Base-by-base conservation (phyloP, 2,797 vertebrate genomes). In the Centropyge bicolor region DNA sequence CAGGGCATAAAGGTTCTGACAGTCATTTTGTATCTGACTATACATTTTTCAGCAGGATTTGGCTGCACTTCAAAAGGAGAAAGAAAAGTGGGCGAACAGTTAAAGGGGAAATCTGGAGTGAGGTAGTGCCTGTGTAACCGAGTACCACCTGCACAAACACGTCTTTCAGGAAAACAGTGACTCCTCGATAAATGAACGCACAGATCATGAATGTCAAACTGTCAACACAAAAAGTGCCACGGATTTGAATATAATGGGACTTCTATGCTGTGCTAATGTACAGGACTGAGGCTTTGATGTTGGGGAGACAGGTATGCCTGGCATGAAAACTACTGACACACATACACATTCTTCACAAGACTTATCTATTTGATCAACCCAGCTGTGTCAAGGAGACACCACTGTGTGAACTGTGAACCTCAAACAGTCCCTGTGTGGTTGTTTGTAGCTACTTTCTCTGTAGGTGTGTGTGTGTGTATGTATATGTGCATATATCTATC, bases 341-440 rank as follows among this genome's bases (percentile, higher is more conserved):
- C 27, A 77, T 74, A 52, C 41, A 75, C 49, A 76, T 59, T 86
- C 78, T 76, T 77, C 69, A 64, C 67, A 40, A 48, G 43, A 60
- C 77, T 63, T 83, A 73, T 78, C 61, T 85, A 52, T 90, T 89
- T 84, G 83, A 88, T 83, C 57, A 85, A 69, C 22, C 81, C 89
- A 89, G 84, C 86, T 92, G 87, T 90, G 91, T 89, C 81, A 88
- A 88, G 80, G 46, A 86, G 70, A 81, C 88, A 86, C 86, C 35
- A 36, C 69, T 72, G 72, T 90, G 91, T 90, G 83, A 90, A 81
- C 76, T 73, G 57, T 63, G 43, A 76, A 74, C 70, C 71, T 85
- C 72, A 78, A 76, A 83, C 60, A 69, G 27, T 41, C 31, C 27
- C 40, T 68, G 19, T 61, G 19, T 35, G 46, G 6, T 41, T 81